Conservation (phyloP, 1,140 invertebrate genomes). For the Penaeus vannamei region DNA sequence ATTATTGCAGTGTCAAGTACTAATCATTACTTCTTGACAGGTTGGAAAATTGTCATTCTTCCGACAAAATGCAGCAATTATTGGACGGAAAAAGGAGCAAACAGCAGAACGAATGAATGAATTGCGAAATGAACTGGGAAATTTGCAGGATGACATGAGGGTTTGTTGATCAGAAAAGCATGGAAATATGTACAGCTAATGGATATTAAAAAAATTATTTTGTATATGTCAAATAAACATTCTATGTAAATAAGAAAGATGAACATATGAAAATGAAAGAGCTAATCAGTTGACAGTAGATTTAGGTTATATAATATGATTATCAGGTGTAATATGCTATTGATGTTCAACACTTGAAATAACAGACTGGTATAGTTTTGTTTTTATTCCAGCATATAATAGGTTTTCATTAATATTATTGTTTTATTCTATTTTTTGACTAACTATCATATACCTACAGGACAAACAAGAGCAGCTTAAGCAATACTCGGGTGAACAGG, state of each 20-base stretch:
- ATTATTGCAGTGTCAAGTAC: constrained; percentile 70
- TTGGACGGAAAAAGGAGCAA: constrained; percentile 83
- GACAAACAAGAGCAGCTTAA: constrained; percentile 75
- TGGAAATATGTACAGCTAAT: not conserved
- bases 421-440: too few relatives aligned
- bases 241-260: too few relatives aligned
- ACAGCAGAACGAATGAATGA: constrained; percentile 81
- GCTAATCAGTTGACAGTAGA: too few relatives aligned
- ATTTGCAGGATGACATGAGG: constrained; percentile 76
- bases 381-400: too few relatives aligned
- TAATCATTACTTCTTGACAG: constrained; percentile 32
- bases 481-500: constrained; percentile 75
- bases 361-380: too few relatives aligned
- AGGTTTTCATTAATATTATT: too few relatives aligned
- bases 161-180: constrained; percentile 38
- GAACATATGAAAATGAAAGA: too few relatives aligned
- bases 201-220: not conserved
- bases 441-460: not conserved
- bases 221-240: too few relatives aligned
- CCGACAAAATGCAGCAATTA: constrained; percentile 86
- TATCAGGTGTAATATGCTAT: too few relatives aligned
- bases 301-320: not conserved
- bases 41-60: constrained; percentile 79
- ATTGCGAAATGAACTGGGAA: constrained; percentile 76
- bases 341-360: too few relatives aligned